Evolutionary conservation across 1,140 invertebrate species (phyloP).

Genomic region (Drosophila gunungcola): DNA sequence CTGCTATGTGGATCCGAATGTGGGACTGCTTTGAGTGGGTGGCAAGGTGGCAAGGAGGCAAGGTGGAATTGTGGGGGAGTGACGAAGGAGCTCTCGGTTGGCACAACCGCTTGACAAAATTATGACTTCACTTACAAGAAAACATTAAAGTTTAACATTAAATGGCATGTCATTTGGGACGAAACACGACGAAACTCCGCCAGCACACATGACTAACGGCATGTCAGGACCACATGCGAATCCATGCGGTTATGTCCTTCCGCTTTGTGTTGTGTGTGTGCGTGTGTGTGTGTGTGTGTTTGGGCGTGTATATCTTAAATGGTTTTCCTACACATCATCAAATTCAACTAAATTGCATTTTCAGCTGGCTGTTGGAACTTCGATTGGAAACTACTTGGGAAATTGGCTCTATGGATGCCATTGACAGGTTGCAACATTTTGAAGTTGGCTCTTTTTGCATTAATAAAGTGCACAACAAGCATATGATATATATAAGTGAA

Average conservation of each 20-base stretch:
- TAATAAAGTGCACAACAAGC: neutral
- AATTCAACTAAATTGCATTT: conserved; percentile 73
- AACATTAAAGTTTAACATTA: conserved; percentile 84
- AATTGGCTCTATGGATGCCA: conserved; percentile 16
- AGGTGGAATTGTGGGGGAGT: neutral
- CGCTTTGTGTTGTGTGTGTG: neutral
- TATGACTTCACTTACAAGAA: conserved; percentile 82
- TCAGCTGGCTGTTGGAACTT: conserved; percentile 35
- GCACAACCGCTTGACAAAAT: conserved; percentile 66
- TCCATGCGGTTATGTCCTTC: conserved; percentile 42
- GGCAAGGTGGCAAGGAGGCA: conserved; percentile 4
- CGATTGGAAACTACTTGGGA: conserved; percentile 56
- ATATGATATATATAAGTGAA: neutral
- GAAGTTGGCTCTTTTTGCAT: neutral
- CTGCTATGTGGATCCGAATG: conserved; percentile 20
- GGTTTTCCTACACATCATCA: conserved; percentile 59
- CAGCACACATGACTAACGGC: conserved; percentile 43
- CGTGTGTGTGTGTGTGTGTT: neutral
- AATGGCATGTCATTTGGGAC: conserved; percentile 80
- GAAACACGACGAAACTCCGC: conserved; percentile 56
- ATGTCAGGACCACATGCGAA: conserved; percentile 44
- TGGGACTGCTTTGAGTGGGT: conserved; percentile 8
- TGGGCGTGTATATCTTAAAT: conserved; percentile 32
- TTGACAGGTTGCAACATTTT: conserved; percentile 13
- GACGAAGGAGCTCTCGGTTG: conserved; percentile 1